Evolutionary conservation across 2,113 vertebrate species (phyloP), one percentile per base, ranked within the genome.

Genomic region (Leptobrachium leishanense): DNA sequence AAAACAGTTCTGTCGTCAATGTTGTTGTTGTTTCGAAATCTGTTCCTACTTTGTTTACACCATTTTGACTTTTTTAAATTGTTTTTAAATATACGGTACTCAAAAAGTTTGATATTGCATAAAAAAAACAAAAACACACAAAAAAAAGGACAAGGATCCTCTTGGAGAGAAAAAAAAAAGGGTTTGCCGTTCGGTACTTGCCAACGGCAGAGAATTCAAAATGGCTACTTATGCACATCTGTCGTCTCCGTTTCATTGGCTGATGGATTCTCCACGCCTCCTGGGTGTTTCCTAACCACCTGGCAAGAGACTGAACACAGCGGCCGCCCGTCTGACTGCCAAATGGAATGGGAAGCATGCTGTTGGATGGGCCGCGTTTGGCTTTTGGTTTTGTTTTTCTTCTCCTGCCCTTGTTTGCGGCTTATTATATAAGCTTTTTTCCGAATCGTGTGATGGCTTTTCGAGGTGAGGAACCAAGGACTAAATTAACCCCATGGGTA

Each of bases 31-130:
- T 79, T 54, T 31, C 2, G 39, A 87, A 83, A 83, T 82, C 76
- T 68, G 85, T 84, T 84, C 83, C 88, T 86, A 13, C 85, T 57
- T 89, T 86, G 85, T 91, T 92, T 86, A 88, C 90, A 90, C 76
- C 84, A 1, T 80, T 84, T 84, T 68, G 83, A 82, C 63, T 67
- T 80, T 79, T 80, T 43, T 44, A 73, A 20, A 43, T 31, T 66
- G 57, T 79, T 79, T 80, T 80, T 74, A 65, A 43, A 59, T 43
- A 50, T 72, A n/a, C 55, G 57, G 68, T 66, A 72, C 43, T 70
- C n/a, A 40, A 63, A 64, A 20, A n/a, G n/a, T 50, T 50, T 40
- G 20, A 77, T 69, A 76, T 76, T 76, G 75, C 64, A 20, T 69
- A 69, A 78, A 78, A 71, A 78, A 78, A 43, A 57, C 54, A 77